Evolutionary conservation across 1,140 invertebrate genomes (phyloP).

Genomic region (Achatina immaculata): DNA sequence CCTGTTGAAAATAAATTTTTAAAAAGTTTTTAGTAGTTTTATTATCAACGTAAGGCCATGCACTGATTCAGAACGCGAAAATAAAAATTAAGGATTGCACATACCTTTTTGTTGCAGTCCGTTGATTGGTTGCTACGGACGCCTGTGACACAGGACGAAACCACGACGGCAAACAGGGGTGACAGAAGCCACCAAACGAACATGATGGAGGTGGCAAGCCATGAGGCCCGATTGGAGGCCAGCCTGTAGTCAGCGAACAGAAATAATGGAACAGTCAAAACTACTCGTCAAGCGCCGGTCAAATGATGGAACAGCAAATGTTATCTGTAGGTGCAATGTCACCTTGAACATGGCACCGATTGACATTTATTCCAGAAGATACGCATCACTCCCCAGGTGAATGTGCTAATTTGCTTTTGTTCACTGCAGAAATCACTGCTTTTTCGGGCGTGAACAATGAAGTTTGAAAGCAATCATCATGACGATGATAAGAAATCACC

Average conservation of each 20-base stretch:
- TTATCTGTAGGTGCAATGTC: background rate
- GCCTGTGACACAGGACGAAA: slow-evolving; percentile 14
- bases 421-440: background rate
- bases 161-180: slow-evolving; percentile 19
- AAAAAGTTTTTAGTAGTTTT: no score
- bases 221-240: slow-evolving; percentile 21
- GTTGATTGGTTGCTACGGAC: slow-evolving; percentile 7
- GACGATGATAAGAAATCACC: background rate
- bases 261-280: background rate
- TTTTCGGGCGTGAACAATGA: background rate
- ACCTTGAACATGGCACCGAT: background rate
- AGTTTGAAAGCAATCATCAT: background rate
- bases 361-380: background rate
- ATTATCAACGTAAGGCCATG: no score
- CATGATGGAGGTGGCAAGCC: slow-evolving; percentile 31
- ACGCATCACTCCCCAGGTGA: background rate
- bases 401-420: background rate
- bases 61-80: no score
- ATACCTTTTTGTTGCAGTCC: slow-evolving; percentile 24
- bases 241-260: slow-evolving; percentile 10
- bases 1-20: no score
- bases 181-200: slow-evolving; percentile 26
- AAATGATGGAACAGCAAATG: slow-evolving; percentile 1
- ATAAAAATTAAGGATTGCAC: no score
- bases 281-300: background rate